A percentile compares a stretch with the other conserved stretches of the same genome.
Conservation (phyloP, 2,113 vertebrate genomes). For the Callionymus lyra region DNA sequence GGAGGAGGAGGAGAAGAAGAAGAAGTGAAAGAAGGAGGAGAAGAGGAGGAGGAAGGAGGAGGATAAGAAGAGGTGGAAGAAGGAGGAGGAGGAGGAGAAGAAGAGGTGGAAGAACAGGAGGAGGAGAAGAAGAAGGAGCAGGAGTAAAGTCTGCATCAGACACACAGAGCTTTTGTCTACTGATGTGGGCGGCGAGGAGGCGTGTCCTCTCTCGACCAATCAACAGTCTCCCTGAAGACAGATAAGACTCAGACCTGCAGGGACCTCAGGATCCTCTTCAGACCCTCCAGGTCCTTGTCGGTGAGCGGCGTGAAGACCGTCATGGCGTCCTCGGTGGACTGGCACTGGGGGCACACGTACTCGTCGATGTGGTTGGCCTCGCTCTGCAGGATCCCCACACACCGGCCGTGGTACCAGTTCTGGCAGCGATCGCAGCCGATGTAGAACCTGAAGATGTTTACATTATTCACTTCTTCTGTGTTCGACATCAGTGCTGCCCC, state of each 20-base stretch:
- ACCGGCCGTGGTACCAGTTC: conserved; percentile 98
- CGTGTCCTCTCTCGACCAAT: conserved; percentile 1
- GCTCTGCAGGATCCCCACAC: conserved; percentile 95
- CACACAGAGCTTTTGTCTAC: conserved; percentile 52
- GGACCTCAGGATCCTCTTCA: conserved; percentile 86
- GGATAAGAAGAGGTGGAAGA: conserved; percentile 11
- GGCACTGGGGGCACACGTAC: conserved; percentile 95
- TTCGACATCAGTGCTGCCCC: too few species aligned
- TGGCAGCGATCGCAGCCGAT: conserved; percentile 98
- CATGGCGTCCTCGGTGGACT: conserved; percentile 98
- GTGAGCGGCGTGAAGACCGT: conserved; percentile 94
- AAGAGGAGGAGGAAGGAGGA: not conserved
- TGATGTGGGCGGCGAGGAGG: conserved; percentile 9
- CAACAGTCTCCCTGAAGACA: not conserved
- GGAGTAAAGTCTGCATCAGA: conserved; percentile 28
- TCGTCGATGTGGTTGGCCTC: conserved; percentile 97
- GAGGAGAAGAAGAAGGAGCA: conserved; percentile 15
- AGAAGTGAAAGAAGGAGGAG: too few species aligned
- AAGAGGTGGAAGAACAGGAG: conserved; percentile 11
- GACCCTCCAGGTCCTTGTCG: conserved; percentile 91
- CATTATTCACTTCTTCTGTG: not conserved
- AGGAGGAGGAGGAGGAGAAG: conserved; percentile 3
- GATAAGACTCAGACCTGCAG: conserved; percentile 70
- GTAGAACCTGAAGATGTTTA: conserved; percentile 78
- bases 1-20: not conserved